phyloP scores from a whole-genome alignment of 1,140 invertebrate genomes.

The Drosophila pseudoananassae region DNA sequence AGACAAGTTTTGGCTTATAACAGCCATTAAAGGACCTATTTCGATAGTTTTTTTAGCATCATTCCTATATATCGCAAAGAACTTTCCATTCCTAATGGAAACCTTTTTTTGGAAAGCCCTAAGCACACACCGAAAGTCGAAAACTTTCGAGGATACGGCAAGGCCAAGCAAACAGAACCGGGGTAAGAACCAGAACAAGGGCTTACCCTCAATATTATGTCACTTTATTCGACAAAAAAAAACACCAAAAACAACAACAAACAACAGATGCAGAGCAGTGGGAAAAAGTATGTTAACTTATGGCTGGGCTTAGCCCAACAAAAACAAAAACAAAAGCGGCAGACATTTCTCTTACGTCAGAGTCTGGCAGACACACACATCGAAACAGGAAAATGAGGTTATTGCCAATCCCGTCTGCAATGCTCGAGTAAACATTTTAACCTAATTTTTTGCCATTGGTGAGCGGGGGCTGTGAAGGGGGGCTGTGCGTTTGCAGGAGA shows the following conservation, averaged over 20 bases:
- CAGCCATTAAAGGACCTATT: too few species aligned
- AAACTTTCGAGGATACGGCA: slow-evolving; percentile 37
- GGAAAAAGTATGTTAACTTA: slow-evolving; percentile 38
- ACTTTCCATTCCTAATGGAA: neutral
- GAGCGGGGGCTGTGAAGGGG: neutral
- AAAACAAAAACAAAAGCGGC: slow-evolving; percentile 31
- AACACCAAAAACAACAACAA: slow-evolving; percentile 44
- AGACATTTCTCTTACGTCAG: slow-evolving; percentile 61
- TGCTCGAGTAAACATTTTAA: slow-evolving; percentile 58
- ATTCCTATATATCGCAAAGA: too few species aligned
- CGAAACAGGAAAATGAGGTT: slow-evolving; percentile 47
- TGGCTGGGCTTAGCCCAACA: slow-evolving; percentile 50
- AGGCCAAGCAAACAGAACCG: slow-evolving; percentile 27
- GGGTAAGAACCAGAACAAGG: slow-evolving; percentile 26
- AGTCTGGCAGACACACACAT: slow-evolving; percentile 27
- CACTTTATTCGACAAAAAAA: slow-evolving; percentile 37
- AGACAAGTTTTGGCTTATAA: neutral
- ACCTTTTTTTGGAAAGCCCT: neutral
- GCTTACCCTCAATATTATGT: slow-evolving; percentile 47
- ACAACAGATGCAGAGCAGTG: slow-evolving; percentile 42
- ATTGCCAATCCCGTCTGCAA: slow-evolving; percentile 62
- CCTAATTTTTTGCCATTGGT: slow-evolving; percentile 48
- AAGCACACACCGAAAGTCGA: slow-evolving; percentile 28
- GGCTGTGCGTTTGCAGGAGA: neutral
- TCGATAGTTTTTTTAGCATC: too few species aligned